Evolutionary conservation across 1,140 invertebrate species (phyloP).

Genomic region (Ceratina japonica): DNA sequence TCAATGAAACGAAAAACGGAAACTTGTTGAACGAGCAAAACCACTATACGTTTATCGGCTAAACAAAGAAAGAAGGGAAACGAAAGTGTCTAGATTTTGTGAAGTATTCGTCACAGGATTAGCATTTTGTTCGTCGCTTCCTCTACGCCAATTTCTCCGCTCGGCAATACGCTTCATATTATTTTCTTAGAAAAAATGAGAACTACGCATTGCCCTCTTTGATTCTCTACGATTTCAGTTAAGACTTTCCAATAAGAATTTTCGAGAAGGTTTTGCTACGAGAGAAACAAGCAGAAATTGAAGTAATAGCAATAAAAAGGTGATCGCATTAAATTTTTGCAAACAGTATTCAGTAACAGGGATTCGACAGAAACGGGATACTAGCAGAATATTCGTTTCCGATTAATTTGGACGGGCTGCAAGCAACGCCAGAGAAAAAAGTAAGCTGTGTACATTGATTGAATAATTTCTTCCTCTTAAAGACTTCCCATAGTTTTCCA

Average conservation of each 20-base stretch:
- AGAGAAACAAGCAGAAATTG: conserved; percentile 6
- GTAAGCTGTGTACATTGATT: conserved; percentile 44
- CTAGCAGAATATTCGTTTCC: conserved; percentile 26
- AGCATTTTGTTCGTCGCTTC: neutral
- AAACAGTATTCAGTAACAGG: conserved; percentile 18
- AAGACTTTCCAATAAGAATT: conserved; percentile 44
- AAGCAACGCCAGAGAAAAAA: conserved; percentile 5
- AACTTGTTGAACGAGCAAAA: conserved; percentile 45
- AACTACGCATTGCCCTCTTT: neutral
- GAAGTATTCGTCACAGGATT: conserved; percentile 27
- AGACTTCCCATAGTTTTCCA: conserved; percentile 75
- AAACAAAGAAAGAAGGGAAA: conserved; percentile 23
- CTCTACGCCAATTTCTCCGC: neutral
- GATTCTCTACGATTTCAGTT: conserved; percentile 46
- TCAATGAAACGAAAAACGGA: conserved; percentile 39
- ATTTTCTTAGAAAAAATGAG: conserved; percentile 2
- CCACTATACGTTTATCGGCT: conserved; percentile 28
- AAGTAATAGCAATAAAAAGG: neutral
- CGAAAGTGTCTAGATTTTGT: conserved; percentile 25
- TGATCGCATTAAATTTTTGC: neutral
- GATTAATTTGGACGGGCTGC: conserved; percentile 25
- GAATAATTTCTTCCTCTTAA: conserved; percentile 71
- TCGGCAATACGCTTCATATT: neutral
- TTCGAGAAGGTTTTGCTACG: conserved; percentile 7
- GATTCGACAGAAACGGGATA: conserved; percentile 14